Conservation (phyloP, 2,888 invertebrate species). For the Maniola hyperantus region DNA sequence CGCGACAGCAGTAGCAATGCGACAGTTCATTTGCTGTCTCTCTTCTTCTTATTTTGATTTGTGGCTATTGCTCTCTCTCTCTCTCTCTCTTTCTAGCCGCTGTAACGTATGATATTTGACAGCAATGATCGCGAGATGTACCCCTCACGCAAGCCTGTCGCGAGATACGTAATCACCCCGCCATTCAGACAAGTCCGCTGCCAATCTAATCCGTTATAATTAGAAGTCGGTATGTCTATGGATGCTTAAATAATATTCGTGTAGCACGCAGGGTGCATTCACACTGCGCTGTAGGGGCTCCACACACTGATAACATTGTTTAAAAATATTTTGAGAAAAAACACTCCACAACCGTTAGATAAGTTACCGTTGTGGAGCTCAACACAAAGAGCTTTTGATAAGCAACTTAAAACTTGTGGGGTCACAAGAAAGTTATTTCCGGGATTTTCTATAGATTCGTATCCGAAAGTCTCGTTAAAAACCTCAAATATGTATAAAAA, state of each 20-base stretch:
- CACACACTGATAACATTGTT: conserved; percentile 15
- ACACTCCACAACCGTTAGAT: conserved; percentile 4
- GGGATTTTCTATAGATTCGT: not conserved
- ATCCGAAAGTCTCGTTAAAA: not conserved
- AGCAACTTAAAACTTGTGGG: not conserved
- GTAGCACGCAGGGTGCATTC: conserved; percentile 15
- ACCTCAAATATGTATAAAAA: not conserved
- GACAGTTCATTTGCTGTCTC: too few species aligned
- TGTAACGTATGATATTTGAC: too few species aligned
- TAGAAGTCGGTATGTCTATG: not conserved
- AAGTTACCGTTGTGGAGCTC: conserved; percentile 3
- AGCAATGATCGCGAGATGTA: too few species aligned
- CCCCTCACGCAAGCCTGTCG: too few species aligned
- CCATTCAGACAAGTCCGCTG: not conserved
- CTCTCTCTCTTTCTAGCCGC: too few species aligned
- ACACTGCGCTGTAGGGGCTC: conserved; percentile 1
- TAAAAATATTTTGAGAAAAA: conserved; percentile 11
- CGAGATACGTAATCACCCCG: too few species aligned
- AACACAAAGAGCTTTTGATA: not conserved
- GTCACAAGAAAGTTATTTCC: conserved; percentile 1
- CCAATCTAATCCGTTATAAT: not conserved
- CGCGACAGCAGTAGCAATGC: too few species aligned
- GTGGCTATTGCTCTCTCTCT: too few species aligned
- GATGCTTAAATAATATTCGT: not conserved
- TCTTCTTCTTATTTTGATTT: too few species aligned